Evolutionary conservation across 1,140 invertebrate genomes (phyloP), one percentile per base, ranked within the genome.

Genomic region (Chironomus tepperi): DNA sequence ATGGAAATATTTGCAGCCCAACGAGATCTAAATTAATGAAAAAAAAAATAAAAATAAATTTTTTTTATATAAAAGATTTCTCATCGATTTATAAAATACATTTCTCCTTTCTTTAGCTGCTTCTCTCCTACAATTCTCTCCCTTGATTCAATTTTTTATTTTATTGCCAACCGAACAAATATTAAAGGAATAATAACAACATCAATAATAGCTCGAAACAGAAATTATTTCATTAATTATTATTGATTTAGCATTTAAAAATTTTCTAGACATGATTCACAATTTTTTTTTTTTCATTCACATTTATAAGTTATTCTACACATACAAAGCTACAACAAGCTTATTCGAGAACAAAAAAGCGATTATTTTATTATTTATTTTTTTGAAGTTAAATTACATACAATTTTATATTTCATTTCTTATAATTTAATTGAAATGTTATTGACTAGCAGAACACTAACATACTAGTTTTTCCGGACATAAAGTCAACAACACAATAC

Each of bases 1-100:
- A 77, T 77, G 19, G 81, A 82, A 67, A 73, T 82, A 8, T 70
- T 70, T 12, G 65, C 65, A 18, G 19, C 65, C 65, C 65, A 70
- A 18, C 65, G 65, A 70, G 65, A 70, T 19, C 10, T 70, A 70
- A 70, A 70, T 70, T 70, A 70, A 70, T 8, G 7, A 21, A 18
- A 67, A 18, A 9, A 18, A 21, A 18, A n/a, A 57, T 12, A 57
- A 15, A 57, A 5, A 5, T 8, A 9, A 3, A 67, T 16, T 16
- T 67, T 19, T 18, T 70, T 19, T 70, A 10, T 34, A 34, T 34
- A 34, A 34, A 34, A 34, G 24, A 70, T 19, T 70, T 70, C 19
- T 70, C 65, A 70, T 70, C 18, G n/a, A 57, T n/a, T 57, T 57
- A 57, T n/a, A 57, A 57, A n/a, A 57, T 57, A 57, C 47, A 57